phyloP scores from a whole-genome alignment of 2,113 vertebrate species.

The Prinia subflava region DNA sequence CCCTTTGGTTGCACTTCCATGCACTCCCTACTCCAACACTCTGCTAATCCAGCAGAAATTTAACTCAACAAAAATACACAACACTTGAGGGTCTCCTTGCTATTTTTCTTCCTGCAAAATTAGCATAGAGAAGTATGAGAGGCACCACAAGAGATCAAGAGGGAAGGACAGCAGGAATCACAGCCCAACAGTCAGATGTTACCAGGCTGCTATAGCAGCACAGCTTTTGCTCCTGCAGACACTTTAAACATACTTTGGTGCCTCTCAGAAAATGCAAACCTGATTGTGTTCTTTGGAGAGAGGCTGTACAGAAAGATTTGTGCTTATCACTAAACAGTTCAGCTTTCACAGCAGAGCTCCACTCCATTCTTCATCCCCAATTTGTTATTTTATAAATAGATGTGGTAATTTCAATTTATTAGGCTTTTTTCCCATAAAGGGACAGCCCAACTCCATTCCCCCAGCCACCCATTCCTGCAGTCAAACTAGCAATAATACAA shows the following conservation, averaged over 20 bases:
- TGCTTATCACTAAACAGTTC: background rate
- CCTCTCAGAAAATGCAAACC: background rate
- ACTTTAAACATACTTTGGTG: background rate
- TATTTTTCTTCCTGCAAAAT: background rate
- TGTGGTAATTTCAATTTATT: background rate
- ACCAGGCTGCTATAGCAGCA: background rate
- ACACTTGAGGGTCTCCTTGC: background rate
- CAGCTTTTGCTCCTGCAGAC: background rate
- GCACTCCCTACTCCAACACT: background rate
- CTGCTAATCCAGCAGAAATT: background rate
- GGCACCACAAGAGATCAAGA: background rate
- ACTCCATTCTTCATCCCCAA: background rate
- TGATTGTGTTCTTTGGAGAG: background rate
- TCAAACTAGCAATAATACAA: background rate
- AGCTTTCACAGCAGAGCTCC: background rate
- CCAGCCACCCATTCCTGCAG: background rate
- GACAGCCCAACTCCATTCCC: background rate
- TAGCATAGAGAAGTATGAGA: background rate
- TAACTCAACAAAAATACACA: background rate
- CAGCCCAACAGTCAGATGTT: background rate
- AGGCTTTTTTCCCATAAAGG: background rate
- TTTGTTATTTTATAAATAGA: background rate
- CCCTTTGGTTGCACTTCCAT: fast-evolving
- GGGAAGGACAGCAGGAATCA: background rate
- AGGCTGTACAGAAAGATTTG: background rate